Evolutionary conservation across 2,888 invertebrate species (phyloP).

Genomic region (Augiades crinisus): DNA sequence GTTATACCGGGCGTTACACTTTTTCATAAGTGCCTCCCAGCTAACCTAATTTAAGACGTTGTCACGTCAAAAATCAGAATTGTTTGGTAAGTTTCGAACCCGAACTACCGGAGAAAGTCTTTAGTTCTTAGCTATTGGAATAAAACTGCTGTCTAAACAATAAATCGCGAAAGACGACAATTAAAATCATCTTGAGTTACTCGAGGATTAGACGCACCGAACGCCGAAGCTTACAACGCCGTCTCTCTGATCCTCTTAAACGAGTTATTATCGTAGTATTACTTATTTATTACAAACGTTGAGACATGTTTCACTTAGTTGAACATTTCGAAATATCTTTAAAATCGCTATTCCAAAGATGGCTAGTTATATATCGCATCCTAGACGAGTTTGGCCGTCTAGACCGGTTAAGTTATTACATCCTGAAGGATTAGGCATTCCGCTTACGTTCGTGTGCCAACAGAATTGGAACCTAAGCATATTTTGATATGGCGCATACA

Average conservation of each 20-base stretch:
- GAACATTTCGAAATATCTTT: background rate
- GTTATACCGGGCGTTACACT: too few relatives aligned
- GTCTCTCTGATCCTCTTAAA: background rate
- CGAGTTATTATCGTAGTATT: background rate
- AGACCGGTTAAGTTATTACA: conserved; percentile 23
- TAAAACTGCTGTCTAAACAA: too few relatives aligned
- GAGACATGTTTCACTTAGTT: background rate
- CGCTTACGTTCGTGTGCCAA: conserved; percentile 20
- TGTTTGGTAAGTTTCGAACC: too few relatives aligned
- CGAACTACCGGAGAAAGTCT: too few relatives aligned
- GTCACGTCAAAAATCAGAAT: too few relatives aligned
- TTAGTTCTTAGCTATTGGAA: too few relatives aligned
- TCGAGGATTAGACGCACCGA: background rate
- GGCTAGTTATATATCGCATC: conserved; percentile 1
- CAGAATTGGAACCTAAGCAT: conserved; percentile 16
- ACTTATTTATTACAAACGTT: too few relatives aligned
- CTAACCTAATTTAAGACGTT: too few relatives aligned
- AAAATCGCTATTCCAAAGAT: conserved; percentile 1
- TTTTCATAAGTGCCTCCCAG: too few relatives aligned
- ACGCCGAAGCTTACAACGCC: background rate
- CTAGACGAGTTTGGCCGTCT: conserved; percentile 22
- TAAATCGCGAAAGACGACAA: too few relatives aligned
- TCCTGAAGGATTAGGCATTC: conserved; percentile 20
- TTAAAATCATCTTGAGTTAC: too few relatives aligned
- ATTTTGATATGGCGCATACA: conserved; percentile 19